These are phyloP conservation scores for Apeira syringaria DNA, from an alignment of 2,888 invertebrate species.

Conservation along the genomic window DNA sequence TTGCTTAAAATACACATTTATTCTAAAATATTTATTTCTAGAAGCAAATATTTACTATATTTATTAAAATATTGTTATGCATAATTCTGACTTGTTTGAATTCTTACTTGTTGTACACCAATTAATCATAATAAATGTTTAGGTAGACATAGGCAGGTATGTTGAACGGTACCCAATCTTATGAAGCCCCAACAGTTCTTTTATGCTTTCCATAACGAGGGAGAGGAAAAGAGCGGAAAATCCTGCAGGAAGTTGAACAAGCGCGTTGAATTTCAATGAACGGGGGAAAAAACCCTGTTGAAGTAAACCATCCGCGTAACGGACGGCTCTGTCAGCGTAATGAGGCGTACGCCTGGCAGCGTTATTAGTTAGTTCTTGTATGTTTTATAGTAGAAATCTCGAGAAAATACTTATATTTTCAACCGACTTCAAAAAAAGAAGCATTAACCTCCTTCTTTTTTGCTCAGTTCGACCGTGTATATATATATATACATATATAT, in stretches of 20 bases:
- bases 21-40: too few relatives aligned
- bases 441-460: too few relatives aligned
- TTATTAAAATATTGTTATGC: too few relatives aligned
- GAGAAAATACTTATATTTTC: neutral
- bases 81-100: too few relatives aligned
- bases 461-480: too few relatives aligned
- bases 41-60: too few relatives aligned
- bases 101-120: too few relatives aligned
- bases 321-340: conserved; percentile 9
- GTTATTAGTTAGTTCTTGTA: conserved; percentile 5
- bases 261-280: conserved; percentile 47
- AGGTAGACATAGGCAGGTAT: conserved; percentile 1
- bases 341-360: conserved; percentile 9
- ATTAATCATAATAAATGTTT: neutral
- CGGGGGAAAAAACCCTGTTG: conserved; percentile 9
- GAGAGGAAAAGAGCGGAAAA: conserved; percentile 42
- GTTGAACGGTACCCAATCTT: conserved; percentile 38
- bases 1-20: too few relatives aligned
- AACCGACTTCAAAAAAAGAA: too few relatives aligned
- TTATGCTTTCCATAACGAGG: conserved; percentile 19
- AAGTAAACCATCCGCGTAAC: conserved; percentile 7
- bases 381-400: neutral
- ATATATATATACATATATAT: too few relatives aligned
- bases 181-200: conserved; percentile 41
- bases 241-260: conserved; percentile 30